Evolutionary conservation across 2,888 invertebrate species (phyloP).

Genomic region (Drosophila leonis): DNA sequence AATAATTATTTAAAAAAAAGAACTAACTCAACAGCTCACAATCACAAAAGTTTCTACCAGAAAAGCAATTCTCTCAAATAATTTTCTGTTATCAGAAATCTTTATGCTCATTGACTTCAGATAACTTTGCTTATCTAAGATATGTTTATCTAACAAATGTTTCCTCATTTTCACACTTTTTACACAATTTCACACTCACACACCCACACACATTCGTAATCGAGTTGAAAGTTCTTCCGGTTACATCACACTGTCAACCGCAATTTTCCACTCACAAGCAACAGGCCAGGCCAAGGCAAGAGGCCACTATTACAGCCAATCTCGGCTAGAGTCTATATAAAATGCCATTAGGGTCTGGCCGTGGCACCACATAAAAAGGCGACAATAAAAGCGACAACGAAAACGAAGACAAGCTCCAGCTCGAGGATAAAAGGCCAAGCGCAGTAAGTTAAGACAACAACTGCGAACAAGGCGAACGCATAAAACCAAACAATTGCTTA

Average conservation of each 20-base stretch:
- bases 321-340: slow-evolving; percentile 35
- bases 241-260: slow-evolving; percentile 52
- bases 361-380: slow-evolving; percentile 46
- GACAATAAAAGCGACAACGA: slow-evolving; percentile 45
- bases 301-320: slow-evolving; percentile 48
- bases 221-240: slow-evolving; percentile 45
- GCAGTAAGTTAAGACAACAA: slow-evolving; percentile 64
- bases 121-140: background rate
- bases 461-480: slow-evolving; percentile 60
- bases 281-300: slow-evolving; percentile 38
- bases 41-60: background rate
- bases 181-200: slow-evolving; percentile 9
- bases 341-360: slow-evolving; percentile 53
- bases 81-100: background rate
- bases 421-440: slow-evolving; percentile 28
- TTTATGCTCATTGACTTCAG: background rate
- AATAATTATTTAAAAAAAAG: background rate
- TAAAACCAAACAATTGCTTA: slow-evolving; percentile 80
- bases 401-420: slow-evolving; percentile 28
- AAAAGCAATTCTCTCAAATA: background rate
- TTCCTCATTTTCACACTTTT: slow-evolving; percentile 21
- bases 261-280: slow-evolving; percentile 54
- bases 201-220: slow-evolving; percentile 24
- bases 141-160: slow-evolving; percentile 20
- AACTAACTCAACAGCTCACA: background rate